Evolutionary conservation across 2,888 invertebrate species (phyloP), one percentile per base, ranked within the genome.

Genomic region (Mythimna vitellina): DNA sequence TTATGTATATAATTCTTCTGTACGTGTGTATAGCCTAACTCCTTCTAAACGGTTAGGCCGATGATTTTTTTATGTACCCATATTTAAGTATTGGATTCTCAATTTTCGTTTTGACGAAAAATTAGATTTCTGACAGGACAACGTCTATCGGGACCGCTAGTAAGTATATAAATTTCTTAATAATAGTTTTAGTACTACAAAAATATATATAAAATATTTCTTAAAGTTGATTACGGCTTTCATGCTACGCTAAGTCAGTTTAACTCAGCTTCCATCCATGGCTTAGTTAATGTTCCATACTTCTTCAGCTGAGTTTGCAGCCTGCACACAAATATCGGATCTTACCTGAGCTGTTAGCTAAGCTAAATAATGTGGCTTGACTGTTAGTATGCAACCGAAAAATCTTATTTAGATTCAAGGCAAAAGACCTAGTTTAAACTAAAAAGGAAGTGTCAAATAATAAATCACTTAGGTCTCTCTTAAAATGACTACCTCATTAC

Each of bases 391-490:
- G 49, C 20, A 49, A 20, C 20, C 49, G 7, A 46, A 46, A 46
- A 42, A 42, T 46, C 46, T 14, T 17, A 17, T 46, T 20, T 20
- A 49, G 20, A 20, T 20, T 49, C 49, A 49, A 49, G 49, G 49
- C 49, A 8, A 49, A 7, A 49, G 14, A 49, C 46, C 12, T 5
- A 25, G 1, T 25, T 12, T 51, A 22, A 72, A 58, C n/a, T 53
- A 4, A 76, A 35, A 12, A 62, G 42, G 38, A 77, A 63, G 35
- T 63, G 22, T 57, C 20, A 3, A 60, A 38, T 69, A n/a, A 65
- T 51, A 35, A 53, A 75, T 14, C 51, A 75, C 22, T 57, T 35
- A 35, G 9, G 1, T 69, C 12, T 25, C 12, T 60, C 10, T 66
- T 3, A 12, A 68, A 69, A 35, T 35, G 35, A 46, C 32, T 58